phyloP scores from a whole-genome alignment of 2,888 invertebrate species.

The Caenorhabditis sp. region DNA sequence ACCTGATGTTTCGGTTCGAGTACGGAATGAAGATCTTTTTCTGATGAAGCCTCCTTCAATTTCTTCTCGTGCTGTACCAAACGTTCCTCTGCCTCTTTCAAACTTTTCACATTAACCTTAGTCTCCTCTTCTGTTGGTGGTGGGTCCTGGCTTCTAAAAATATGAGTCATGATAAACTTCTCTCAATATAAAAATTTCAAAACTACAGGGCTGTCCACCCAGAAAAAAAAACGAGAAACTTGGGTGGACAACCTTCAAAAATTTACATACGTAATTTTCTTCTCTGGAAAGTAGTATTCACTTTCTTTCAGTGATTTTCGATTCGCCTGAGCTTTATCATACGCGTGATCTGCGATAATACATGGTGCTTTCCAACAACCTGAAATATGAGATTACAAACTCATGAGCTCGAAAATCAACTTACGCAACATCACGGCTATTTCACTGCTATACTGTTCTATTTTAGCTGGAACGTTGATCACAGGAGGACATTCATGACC shows the following conservation, averaged over 20 bases:
- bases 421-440: slow-evolving; percentile 43
- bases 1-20: slow-evolving; percentile 8
- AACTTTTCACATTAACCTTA: background rate
- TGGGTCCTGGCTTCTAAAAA: slow-evolving; percentile 52
- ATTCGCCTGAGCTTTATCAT: slow-evolving; percentile 59
- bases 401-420: background rate
- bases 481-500: slow-evolving; percentile 42
- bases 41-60: background rate
- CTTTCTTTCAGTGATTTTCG: slow-evolving; percentile 66
- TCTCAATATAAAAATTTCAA: too few species aligned
- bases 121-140: slow-evolving; percentile 78
- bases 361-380: slow-evolving; percentile 75
- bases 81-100: background rate
- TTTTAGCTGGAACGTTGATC: slow-evolving; percentile 17
- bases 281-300: slow-evolving; percentile 71
- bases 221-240: background rate
- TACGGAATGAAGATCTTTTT: slow-evolving; percentile 12
- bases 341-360: slow-evolving; percentile 65
- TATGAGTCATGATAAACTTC: background rate
- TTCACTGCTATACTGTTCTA: slow-evolving; percentile 37
- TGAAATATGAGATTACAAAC: slow-evolving; percentile 59
- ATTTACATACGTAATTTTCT: slow-evolving; percentile 68
- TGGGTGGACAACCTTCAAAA: background rate
- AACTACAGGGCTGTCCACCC: too few species aligned
- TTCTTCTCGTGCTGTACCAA: slow-evolving; percentile 24